phyloP scores from a whole-genome alignment of 2,113 vertebrate species.

The human region GRCh38 chr17:48354501-48355000 shows the following conservation, averaged over 20 bases:
- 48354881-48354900: neutral
- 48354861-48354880: neutral
- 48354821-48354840: neutral
- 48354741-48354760: neutral
- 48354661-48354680: constrained; percentile 13
- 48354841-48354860: neutral
- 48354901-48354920: constrained; percentile 16
- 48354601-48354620: constrained; percentile 30
- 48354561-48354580: neutral
- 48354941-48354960: neutral
- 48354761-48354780: neutral
- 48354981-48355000: constrained; percentile 27
- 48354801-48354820: neutral
- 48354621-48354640: neutral
- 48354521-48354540: constrained; percentile 16
- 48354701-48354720: constrained; percentile 43
- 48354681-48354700: neutral
- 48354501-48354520: neutral
- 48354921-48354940: neutral
- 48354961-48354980: neutral
- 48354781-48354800: constrained; percentile 6
- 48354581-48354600: neutral
- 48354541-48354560: neutral
- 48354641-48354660: neutral
- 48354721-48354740: neutral